Percentiles rank a stretch among this genome's conserved stretches.
These are phyloP conservation scores for Cantharis rustica DNA, from an alignment of 2,888 invertebrate species.

Conservation along the genomic window DNA sequence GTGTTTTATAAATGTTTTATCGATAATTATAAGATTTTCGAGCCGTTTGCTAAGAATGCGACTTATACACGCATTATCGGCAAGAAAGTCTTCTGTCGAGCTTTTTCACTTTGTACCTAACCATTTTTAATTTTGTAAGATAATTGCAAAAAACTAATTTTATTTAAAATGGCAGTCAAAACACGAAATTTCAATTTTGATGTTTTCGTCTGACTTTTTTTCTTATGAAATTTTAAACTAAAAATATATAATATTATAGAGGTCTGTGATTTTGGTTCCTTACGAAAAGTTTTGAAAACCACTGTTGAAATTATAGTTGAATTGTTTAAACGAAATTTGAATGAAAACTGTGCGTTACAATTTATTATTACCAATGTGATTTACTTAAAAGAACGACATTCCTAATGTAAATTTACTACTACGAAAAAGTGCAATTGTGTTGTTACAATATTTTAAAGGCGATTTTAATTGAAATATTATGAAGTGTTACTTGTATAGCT, in stretches of 20 bases:
- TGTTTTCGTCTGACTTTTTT: too few relatives aligned
- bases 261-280: neutral
- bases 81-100: too few relatives aligned
- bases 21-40: too few relatives aligned
- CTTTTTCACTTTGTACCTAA: too few relatives aligned
- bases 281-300: neutral
- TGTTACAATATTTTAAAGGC: neutral
- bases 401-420: neutral
- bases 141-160: neutral
- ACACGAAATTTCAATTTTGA: neutral
- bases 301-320: neutral
- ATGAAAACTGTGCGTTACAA: neutral
- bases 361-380: neutral
- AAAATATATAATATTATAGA: neutral
- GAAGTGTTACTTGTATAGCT: neutral
- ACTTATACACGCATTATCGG: too few relatives aligned
- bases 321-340: neutral
- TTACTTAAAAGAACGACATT: neutral
- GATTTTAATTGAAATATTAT: neutral
- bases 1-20: too few relatives aligned
- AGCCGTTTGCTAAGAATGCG: too few relatives aligned
- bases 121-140: too few relatives aligned
- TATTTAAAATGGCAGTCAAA: neutral
- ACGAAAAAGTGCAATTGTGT: neutral
- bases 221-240: neutral